Evolutionary conservation across 1,140 invertebrate genomes (phyloP).

Genomic region (Drosophila prosaltans): DNA sequence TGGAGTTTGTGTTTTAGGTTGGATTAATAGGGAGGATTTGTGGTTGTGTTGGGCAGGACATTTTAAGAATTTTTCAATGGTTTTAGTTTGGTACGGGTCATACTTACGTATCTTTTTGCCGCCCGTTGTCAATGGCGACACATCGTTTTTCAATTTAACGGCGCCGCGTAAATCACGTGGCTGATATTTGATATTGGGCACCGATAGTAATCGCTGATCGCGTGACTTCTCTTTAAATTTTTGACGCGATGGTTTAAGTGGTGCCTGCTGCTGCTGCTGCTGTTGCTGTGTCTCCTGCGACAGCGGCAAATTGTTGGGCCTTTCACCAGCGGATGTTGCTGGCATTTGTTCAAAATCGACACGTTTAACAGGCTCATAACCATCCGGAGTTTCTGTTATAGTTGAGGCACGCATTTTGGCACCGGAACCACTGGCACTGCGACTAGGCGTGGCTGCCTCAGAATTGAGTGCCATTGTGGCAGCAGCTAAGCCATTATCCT

Average conservation of each 20-base stretch:
- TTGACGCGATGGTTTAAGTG: slow-evolving; percentile 86
- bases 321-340: slow-evolving; percentile 53
- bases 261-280: slow-evolving; percentile 58
- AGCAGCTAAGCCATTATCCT: slow-evolving; percentile 48
- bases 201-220: slow-evolving; percentile 89
- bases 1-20: not conserved
- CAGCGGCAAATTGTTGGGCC: slow-evolving; percentile 70
- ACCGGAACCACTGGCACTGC: slow-evolving; percentile 23
- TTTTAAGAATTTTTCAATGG: not conserved
- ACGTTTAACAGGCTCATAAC: slow-evolving; percentile 18
- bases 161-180: slow-evolving; percentile 73
- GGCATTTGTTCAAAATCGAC: slow-evolving; percentile 49
- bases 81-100: slow-evolving; percentile 57
- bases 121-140: slow-evolving; percentile 85
- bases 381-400: slow-evolving; percentile 47
- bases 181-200: slow-evolving; percentile 89
- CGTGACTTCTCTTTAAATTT: slow-evolving; percentile 86
- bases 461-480: slow-evolving; percentile 36
- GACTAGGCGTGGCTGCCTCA: not conserved
- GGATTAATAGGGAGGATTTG: not conserved
- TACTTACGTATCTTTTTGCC: slow-evolving; percentile 94
- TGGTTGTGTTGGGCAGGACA: too few relatives aligned
- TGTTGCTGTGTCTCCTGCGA: slow-evolving; percentile 28
- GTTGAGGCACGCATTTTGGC: slow-evolving; percentile 44
- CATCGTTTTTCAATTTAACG: slow-evolving; percentile 66